Evolutionary conservation across 2,797 vertebrate species (phyloP).

Genomic region (Silurus lanzhouensis): DNA sequence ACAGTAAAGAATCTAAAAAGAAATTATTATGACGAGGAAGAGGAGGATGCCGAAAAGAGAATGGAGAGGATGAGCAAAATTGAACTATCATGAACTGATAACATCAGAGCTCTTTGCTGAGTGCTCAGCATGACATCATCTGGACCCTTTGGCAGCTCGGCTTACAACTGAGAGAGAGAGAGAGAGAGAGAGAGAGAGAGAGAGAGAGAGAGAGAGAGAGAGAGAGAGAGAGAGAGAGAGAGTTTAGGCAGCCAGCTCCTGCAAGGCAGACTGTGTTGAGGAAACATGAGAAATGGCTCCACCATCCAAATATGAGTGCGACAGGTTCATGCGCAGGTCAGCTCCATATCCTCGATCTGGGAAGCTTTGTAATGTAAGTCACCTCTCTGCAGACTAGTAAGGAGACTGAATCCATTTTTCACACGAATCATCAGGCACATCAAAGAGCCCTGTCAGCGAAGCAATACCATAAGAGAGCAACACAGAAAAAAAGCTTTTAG

Average conservation of each 20-base stretch:
- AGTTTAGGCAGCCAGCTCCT: conserved; percentile 45
- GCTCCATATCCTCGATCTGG: conserved; percentile 47
- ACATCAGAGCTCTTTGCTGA: conserved; percentile 62
- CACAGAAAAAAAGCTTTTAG: conserved; percentile 29
- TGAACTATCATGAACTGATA: conserved; percentile 65
- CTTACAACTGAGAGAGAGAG: conserved; percentile 42
- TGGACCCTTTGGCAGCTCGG: conserved; percentile 49
- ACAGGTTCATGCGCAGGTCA: conserved; percentile 56
- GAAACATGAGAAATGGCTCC: conserved; percentile 58
- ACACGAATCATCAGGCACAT: conserved; percentile 56
- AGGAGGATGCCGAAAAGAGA: conserved; percentile 22
- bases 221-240: conserved; percentile 26
- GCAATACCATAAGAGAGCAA: conserved; percentile 23
- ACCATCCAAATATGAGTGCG: conserved; percentile 55
- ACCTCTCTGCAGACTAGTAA: conserved; percentile 43
- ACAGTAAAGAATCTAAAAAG: not conserved
- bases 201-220: conserved; percentile 19
- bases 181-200: conserved; percentile 19
- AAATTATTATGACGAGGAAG: conserved; percentile 34
- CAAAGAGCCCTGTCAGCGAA: conserved; percentile 42
- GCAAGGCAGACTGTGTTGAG: conserved; percentile 45
- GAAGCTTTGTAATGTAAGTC: conserved; percentile 56
- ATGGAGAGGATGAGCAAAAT: conserved; percentile 37
- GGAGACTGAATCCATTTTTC: conserved; percentile 55
- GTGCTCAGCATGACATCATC: conserved; percentile 77